phyloP scores from a whole-genome alignment of 2,797 vertebrate species.

The Sebastes hubbsi region DNA sequence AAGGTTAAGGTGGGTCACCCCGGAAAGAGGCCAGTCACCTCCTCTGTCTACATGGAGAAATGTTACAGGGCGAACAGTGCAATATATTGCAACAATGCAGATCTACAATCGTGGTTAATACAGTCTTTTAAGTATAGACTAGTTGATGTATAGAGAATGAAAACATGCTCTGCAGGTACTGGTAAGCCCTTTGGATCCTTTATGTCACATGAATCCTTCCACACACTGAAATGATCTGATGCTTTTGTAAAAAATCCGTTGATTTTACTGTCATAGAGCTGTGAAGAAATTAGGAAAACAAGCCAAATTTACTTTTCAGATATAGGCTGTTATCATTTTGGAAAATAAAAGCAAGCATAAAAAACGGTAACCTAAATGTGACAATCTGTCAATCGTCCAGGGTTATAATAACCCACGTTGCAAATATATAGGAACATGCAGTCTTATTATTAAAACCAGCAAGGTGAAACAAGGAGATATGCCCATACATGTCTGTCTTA shows the following conservation, averaged over 20 bases:
- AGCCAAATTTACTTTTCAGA: not conserved
- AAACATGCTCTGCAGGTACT: not conserved
- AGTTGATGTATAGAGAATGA: not conserved
- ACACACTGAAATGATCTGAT: not conserved
- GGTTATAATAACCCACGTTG: not conserved
- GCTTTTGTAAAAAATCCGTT: not conserved
- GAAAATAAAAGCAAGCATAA: not conserved
- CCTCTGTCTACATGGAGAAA: not conserved
- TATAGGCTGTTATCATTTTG: not conserved
- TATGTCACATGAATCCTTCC: not conserved
- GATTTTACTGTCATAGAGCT: not conserved
- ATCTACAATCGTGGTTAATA: not conserved
- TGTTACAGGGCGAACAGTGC: not conserved
- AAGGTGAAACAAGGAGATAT: not conserved
- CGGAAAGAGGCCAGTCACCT: not conserved
- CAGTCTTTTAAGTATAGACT: not conserved
- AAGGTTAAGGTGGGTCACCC: not conserved
- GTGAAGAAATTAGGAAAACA: not conserved
- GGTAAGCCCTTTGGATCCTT: not conserved
- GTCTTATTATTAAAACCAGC: not conserved
- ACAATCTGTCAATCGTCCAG: not conserved
- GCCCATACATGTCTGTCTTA: not conserved
- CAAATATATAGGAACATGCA: not conserved
- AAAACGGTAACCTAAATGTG: not conserved
- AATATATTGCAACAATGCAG: not conserved